Conservation (phyloP, 1,140 invertebrate genomes). For the Gryon sp. region DNA sequence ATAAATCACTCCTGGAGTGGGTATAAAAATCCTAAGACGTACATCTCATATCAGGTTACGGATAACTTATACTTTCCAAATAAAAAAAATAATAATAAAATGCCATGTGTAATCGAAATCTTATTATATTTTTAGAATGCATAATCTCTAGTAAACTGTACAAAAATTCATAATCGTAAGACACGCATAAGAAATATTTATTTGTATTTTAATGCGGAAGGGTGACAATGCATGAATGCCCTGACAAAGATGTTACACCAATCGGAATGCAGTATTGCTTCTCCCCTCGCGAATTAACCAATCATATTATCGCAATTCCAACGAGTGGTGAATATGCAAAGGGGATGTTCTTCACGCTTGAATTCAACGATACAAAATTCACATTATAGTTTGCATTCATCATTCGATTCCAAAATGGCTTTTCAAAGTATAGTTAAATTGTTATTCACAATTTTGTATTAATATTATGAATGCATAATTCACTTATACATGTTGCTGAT, state of each 20-base stretch:
- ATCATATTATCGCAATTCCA: slow-evolving; percentile 35
- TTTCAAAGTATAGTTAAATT: too few relatives aligned
- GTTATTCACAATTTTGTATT: too few relatives aligned
- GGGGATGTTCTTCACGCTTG: slow-evolving; percentile 15
- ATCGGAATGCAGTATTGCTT: slow-evolving; percentile 26
- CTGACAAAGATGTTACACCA: slow-evolving; percentile 24
- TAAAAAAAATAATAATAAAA: too few relatives aligned
- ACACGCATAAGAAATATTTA: not conserved
- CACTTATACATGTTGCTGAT: too few relatives aligned
- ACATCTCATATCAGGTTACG: slow-evolving; percentile 37
- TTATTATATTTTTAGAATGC: too few relatives aligned
- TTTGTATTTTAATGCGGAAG: slow-evolving; percentile 1
- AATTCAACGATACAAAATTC: slow-evolving; percentile 19
- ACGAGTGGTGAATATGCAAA: slow-evolving; percentile 34
- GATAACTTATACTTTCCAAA: slow-evolving; percentile 23
- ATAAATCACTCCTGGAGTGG: slow-evolving; percentile 74
- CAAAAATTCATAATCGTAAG: too few relatives aligned
- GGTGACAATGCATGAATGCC: not conserved
- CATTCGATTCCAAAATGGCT: slow-evolving; percentile 12
- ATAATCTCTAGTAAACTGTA: too few relatives aligned
- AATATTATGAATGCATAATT: too few relatives aligned
- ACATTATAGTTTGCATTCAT: slow-evolving; percentile 31
- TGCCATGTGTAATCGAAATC: too few relatives aligned
- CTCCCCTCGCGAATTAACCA: slow-evolving; percentile 39
- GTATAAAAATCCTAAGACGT: slow-evolving; percentile 59